These are phyloP conservation scores for Quiscalus mexicanus DNA, from an alignment of 2,113 vertebrate species.

Conservation along the genomic window DNA sequence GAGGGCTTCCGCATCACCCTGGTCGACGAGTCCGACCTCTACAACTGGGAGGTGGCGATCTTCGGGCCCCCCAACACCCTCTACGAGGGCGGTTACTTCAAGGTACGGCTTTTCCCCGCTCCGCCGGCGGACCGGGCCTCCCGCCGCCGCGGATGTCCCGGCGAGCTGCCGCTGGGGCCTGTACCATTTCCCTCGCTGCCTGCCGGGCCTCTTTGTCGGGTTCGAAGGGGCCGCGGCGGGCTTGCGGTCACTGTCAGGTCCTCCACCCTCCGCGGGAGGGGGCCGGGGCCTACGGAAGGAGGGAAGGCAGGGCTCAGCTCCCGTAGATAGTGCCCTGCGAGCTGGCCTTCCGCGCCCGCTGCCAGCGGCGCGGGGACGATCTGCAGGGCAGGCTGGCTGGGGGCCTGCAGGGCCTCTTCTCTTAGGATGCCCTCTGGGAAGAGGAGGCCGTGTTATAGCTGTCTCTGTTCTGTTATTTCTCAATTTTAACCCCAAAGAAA, in stretches of 20 bases:
- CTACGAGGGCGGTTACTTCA: constrained; percentile 95
- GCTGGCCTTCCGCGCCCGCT: neutral
- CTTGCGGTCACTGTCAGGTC: neutral
- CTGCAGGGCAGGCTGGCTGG: neutral
- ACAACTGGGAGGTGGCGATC: neutral
- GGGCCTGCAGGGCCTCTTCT: neutral
- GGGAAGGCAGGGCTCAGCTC: neutral
- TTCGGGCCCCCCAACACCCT: constrained; percentile 90
- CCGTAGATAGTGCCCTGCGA: neutral
- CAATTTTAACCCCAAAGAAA: neutral
- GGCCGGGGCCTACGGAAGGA: neutral
- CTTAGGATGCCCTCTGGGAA: neutral
- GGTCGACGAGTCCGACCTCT: neutral
- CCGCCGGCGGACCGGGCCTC: neutral
- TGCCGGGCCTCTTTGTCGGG: neutral
- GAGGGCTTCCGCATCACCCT: constrained; percentile 83
- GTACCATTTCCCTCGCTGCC: neutral
- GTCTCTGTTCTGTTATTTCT: neutral
- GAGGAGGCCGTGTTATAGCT: neutral
- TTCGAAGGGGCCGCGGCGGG: neutral
- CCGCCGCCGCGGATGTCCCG: neutral
- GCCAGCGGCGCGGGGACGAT: neutral
- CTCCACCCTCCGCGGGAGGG: neutral
- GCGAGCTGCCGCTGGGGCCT: neutral
- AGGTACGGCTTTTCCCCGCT: constrained; percentile 74